Conservation (phyloP, 2,888 invertebrate species). For the Dysmachus trigonus region DNA sequence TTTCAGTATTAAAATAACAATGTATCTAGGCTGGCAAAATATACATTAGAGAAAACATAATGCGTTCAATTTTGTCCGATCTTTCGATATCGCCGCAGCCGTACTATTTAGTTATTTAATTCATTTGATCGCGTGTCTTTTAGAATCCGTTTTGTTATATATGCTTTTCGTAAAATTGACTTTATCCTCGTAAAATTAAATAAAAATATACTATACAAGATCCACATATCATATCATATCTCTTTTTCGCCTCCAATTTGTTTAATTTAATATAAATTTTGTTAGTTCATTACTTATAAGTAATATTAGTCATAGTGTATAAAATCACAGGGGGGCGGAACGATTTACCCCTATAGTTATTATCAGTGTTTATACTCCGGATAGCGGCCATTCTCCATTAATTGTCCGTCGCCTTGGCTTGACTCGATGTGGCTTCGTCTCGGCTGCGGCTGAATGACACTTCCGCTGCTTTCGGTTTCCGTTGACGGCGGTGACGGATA, state of each 20-base stretch:
- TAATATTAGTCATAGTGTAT: constrained; percentile 36
- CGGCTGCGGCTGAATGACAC: constrained; percentile 64
- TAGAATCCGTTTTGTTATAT: constrained; percentile 24
- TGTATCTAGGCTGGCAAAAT: constrained; percentile 24
- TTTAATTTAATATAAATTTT: constrained; percentile 38
- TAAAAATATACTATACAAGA: constrained; percentile 37
- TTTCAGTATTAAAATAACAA: background rate
- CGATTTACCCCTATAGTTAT: constrained; percentile 55
- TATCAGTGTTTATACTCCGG: constrained; percentile 83
- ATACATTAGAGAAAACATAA: constrained; percentile 6
- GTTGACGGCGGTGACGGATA: constrained; percentile 66
- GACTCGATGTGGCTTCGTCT: constrained; percentile 57
- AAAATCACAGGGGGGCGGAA: constrained; percentile 50
- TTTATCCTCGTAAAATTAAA: constrained; percentile 48
- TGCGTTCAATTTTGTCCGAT: background rate
- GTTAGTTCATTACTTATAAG: constrained; percentile 17
- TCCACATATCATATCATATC: no score
- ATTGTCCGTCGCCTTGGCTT: constrained; percentile 65
- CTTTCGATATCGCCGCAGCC: background rate
- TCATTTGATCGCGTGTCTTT: background rate
- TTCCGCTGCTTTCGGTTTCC: constrained; percentile 68
- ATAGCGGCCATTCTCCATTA: constrained; percentile 72
- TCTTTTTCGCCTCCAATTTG: background rate
- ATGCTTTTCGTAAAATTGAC: constrained; percentile 47
- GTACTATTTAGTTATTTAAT: background rate